Evolutionary conservation across 2,888 invertebrate species (phyloP).

Genomic region (Ornithoptera priamus): DNA sequence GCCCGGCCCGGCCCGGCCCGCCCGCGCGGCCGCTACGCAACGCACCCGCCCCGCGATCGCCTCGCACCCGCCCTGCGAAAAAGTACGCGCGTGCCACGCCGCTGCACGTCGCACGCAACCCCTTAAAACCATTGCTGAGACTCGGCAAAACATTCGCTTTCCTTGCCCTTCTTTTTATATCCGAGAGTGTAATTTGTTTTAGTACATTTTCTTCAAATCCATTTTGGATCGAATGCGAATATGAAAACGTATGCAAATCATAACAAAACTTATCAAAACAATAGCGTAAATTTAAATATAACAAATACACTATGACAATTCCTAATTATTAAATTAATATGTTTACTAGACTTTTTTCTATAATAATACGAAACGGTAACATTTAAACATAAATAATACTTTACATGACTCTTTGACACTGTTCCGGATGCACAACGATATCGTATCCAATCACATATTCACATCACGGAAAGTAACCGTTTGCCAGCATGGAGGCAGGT

Average conservation of each 20-base stretch:
- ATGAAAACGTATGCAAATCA: not conserved
- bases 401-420: conserved; percentile 31
- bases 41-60: conserved; percentile 45
- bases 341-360: no score
- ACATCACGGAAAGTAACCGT: conserved; percentile 31
- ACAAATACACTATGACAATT: not conserved
- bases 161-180: conserved; percentile 47
- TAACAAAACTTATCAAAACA: not conserved
- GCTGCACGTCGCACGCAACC: conserved; percentile 43
- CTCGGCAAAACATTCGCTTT: conserved; percentile 50
- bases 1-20: conserved; percentile 39
- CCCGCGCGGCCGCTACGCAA: conserved; percentile 42
- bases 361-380: not conserved
- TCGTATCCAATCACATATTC: conserved; percentile 26
- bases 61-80: conserved; percentile 43
- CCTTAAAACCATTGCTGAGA: conserved; percentile 38
- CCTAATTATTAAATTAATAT: not conserved
- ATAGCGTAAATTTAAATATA: not conserved
- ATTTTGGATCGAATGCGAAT: not conserved
- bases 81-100: conserved; percentile 30
- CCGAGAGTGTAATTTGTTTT: conserved; percentile 46
- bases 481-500: conserved; percentile 36
- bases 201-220: conserved; percentile 21
- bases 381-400: conserved; percentile 15
- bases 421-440: conserved; percentile 7